Evolutionary conservation across 2,797 vertebrate species (phyloP).

Genomic region (Dendrocincla tyrannina): DNA sequence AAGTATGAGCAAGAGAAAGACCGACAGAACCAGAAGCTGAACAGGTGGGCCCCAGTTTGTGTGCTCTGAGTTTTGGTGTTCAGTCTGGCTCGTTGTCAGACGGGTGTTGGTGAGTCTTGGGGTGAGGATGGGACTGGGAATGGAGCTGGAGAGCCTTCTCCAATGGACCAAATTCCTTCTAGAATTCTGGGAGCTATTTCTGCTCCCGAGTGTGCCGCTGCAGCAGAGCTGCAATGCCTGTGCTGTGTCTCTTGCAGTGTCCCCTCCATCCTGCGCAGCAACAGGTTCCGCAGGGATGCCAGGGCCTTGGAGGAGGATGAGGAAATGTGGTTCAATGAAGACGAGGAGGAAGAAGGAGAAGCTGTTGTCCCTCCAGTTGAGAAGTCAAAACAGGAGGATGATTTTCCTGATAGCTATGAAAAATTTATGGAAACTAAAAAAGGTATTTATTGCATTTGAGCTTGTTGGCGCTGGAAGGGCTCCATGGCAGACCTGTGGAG

Average conservation of each 20-base stretch:
- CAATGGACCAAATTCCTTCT: accelerated
- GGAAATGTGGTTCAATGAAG: constrained; percentile 98
- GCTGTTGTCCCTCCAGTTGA: constrained; percentile 83
- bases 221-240: background rate
- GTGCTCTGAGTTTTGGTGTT: background rate
- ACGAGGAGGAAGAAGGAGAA: constrained; percentile 93
- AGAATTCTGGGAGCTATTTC: background rate
- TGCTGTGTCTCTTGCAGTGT: constrained; percentile 76
- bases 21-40: constrained; percentile 92
- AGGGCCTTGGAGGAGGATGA: constrained; percentile 93
- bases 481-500: accelerated
- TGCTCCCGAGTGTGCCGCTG: background rate
- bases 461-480: background rate
- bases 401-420: constrained; percentile 96
- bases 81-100: background rate
- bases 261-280: constrained; percentile 81
- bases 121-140: background rate
- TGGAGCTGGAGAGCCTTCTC: background rate
- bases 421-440: constrained; percentile 99
- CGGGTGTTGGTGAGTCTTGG: background rate
- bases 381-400: constrained; percentile 92
- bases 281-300: constrained; percentile 92
- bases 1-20: constrained; percentile 98
- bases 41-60: constrained; percentile 79
- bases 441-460: constrained; percentile 75